Conservation (phyloP, 2,888 invertebrate species). For the Rambutsinella grinnellia region DNA sequence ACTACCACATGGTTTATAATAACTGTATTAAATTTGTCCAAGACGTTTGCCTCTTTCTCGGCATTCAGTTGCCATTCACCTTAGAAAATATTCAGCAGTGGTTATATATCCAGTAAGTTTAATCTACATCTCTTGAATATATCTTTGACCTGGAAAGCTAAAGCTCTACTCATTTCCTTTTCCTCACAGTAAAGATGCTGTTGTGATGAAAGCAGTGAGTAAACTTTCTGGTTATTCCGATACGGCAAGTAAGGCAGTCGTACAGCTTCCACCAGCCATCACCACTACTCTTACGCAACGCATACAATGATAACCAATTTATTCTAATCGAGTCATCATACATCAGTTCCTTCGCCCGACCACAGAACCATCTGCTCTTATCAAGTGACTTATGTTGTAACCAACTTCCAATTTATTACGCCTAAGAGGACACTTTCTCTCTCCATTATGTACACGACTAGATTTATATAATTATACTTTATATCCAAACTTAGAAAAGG, state of each 20-base stretch:
- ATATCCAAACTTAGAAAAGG: no score
- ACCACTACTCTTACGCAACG: slow-evolving; percentile 22
- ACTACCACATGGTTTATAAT: slow-evolving; percentile 55
- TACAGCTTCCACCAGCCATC: slow-evolving; percentile 12
- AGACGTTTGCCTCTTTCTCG: slow-evolving; percentile 50
- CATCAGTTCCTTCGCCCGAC: slow-evolving; percentile 18
- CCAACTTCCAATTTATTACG: no score
- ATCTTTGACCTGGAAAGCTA: no score
- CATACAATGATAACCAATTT: slow-evolving; percentile 23
- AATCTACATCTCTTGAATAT: no score
- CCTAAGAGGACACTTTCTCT: neutral
- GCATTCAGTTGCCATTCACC: slow-evolving; percentile 44
- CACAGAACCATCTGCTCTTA: no score
- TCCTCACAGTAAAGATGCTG: slow-evolving; percentile 37
- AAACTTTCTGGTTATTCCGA: slow-evolving; percentile 49
- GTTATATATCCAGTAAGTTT: slow-evolving; percentile 49
- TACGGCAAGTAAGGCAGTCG: slow-evolving; percentile 42
- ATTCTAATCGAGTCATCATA: no score
- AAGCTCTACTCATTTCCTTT: neutral
- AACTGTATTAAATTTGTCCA: slow-evolving; percentile 56
- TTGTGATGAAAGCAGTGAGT: slow-evolving; percentile 47
- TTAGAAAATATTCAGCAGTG: slow-evolving; percentile 50
- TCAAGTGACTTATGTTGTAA: no score
- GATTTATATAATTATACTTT: no score
- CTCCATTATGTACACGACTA: no score